Conservation (phyloP, 2,888 invertebrate genomes). For the Nudaria mundana region DNA sequence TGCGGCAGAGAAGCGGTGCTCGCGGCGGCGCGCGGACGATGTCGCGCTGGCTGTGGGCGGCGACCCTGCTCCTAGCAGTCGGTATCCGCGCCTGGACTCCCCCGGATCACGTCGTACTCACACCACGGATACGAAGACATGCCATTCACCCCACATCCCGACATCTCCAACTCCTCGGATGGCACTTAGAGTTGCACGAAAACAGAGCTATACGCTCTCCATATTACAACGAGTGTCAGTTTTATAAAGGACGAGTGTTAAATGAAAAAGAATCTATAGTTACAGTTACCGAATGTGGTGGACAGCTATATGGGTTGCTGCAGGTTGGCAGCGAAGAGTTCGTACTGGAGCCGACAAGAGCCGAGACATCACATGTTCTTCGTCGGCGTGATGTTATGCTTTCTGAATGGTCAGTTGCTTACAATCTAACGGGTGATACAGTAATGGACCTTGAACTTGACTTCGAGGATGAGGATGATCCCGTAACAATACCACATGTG, state of each 20-base stretch:
- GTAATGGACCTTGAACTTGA: constrained; percentile 68
- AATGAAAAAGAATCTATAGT: constrained; percentile 65
- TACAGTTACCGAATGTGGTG: constrained; percentile 77
- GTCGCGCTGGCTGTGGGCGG: constrained; percentile 70
- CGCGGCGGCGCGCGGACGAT: constrained; percentile 73
- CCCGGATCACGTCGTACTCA: constrained; percentile 36
- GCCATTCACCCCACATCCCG: constrained; percentile 36
- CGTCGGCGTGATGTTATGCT: constrained; percentile 63
- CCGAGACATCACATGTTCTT: constrained; percentile 54
- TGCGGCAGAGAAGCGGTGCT: constrained; percentile 60
- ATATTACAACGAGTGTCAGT: constrained; percentile 66
- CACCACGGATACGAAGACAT: constrained; percentile 44
- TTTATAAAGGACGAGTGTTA: constrained; percentile 64
- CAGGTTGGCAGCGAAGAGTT: constrained; percentile 68
- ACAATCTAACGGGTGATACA: constrained; percentile 70
- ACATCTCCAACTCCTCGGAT: constrained; percentile 62
- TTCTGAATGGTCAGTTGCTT: constrained; percentile 54
- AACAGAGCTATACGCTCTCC: constrained; percentile 70
- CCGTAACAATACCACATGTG: constrained; percentile 48
- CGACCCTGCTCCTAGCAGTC: constrained; percentile 52
- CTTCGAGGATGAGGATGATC: constrained; percentile 56
- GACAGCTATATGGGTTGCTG: constrained; percentile 77
- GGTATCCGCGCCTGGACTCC: constrained; percentile 47
- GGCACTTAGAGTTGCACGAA: constrained; percentile 66
- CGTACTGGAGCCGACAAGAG: constrained; percentile 68